phyloP scores from a whole-genome alignment of 1,140 invertebrate genomes.

The Drosophila aff. region DNA sequence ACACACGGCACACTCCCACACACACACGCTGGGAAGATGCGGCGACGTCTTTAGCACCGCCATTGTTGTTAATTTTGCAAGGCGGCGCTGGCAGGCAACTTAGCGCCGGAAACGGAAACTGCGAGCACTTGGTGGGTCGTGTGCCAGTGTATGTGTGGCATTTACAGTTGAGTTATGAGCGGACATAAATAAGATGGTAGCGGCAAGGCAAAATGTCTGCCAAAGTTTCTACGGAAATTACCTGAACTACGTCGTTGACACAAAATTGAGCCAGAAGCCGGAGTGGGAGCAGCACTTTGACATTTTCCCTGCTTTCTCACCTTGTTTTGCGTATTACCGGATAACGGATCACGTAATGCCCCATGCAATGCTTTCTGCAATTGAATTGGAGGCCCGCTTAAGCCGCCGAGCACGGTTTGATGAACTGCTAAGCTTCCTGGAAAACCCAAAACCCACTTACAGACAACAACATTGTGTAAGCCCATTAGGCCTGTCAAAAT shows the following conservation, averaged over 20 bases:
- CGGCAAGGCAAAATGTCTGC: slow-evolving; percentile 73
- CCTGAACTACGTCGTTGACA: slow-evolving; percentile 80
- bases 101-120: slow-evolving; percentile 80
- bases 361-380: slow-evolving; percentile 20
- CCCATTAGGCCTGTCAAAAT: slow-evolving; percentile 70
- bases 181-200: slow-evolving; percentile 79
- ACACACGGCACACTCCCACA: slow-evolving; percentile 23
- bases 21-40: slow-evolving; percentile 35
- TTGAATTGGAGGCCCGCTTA: slow-evolving; percentile 35
- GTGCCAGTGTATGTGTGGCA: slow-evolving; percentile 46
- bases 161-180: slow-evolving; percentile 82
- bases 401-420: slow-evolving; percentile 37
- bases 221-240: slow-evolving; percentile 76
- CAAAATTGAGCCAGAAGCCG: slow-evolving; percentile 64
- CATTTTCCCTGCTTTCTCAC: slow-evolving; percentile 18
- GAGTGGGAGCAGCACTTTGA: slow-evolving; percentile 51
- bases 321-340: slow-evolving; percentile 25
- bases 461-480: slow-evolving; percentile 56
- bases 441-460: slow-evolving; percentile 33
- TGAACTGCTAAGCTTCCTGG: slow-evolving; percentile 42
- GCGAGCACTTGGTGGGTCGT: slow-evolving; percentile 66
- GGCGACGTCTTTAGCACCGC: slow-evolving; percentile 77
- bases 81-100: slow-evolving; percentile 56
- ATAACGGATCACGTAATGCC: slow-evolving; percentile 34
- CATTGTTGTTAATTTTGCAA: slow-evolving; percentile 82